Conservation (phyloP, 2,888 invertebrate species). For the Synergus gifuensis region DNA sequence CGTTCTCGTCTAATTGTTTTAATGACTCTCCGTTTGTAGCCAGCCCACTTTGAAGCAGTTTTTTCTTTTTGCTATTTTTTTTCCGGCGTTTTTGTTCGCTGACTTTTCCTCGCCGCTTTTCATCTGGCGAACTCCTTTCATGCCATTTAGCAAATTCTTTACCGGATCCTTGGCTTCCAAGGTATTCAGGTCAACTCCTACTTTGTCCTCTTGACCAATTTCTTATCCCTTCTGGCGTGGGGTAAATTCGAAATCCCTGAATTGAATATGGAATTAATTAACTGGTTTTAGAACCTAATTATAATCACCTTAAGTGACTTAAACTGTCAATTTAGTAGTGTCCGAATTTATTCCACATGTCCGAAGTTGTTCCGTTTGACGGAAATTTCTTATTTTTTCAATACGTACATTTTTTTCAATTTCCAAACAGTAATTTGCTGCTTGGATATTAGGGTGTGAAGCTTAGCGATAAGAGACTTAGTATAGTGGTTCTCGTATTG, state of each 20-base stretch:
- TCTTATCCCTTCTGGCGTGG: not conserved
- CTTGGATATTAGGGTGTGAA: not conserved
- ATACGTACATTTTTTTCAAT: not conserved
- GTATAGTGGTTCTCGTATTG: not conserved
- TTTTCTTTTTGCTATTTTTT: conserved; percentile 34
- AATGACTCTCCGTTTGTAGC: conserved; percentile 63
- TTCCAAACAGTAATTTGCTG: not conserved
- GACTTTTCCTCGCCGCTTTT: conserved; percentile 40
- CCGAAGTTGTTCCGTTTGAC: no score
- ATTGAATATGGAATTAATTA: not conserved
- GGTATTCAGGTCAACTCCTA: not conserved
- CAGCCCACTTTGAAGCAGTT: conserved; percentile 37
- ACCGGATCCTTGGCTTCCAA: not conserved
- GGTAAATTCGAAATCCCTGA: not conserved
- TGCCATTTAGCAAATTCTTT: conserved; percentile 8
- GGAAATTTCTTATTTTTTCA: not conserved
- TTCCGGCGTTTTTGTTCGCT: conserved; percentile 28
- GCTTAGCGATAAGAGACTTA: not conserved
- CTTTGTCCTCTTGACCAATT: conserved; percentile 13
- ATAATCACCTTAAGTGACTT: no score
- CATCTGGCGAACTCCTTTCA: conserved; percentile 9
- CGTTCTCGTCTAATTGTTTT: conserved; percentile 68
- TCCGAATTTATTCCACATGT: no score
- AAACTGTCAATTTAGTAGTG: no score
- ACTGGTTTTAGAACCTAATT: no score